These are phyloP conservation scores for Patella pellucida DNA, from an alignment of 2,888 invertebrate genomes.

Conservation along the genomic window DNA sequence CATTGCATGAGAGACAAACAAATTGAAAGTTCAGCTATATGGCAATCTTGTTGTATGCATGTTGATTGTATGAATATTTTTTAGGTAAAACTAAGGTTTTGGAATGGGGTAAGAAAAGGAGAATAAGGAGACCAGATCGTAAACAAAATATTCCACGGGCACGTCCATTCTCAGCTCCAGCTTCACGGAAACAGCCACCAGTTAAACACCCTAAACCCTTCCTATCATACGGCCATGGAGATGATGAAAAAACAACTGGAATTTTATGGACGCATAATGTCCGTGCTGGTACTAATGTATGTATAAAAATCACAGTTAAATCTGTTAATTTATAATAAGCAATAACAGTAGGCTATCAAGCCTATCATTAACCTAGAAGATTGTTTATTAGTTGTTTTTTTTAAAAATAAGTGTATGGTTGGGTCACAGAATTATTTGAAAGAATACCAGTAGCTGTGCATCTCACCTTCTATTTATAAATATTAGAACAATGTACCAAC, in stretches of 20 bases:
- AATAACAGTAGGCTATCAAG: too few species aligned
- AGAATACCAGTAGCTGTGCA: too few species aligned
- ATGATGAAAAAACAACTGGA: neutral
- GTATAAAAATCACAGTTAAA: neutral
- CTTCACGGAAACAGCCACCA: neutral
- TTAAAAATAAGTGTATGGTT: too few species aligned
- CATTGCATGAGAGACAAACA: too few species aligned
- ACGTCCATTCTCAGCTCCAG: neutral
- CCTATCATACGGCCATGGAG: neutral
- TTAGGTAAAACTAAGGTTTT: neutral
- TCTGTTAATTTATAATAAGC: too few species aligned
- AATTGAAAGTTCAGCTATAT: too few species aligned
- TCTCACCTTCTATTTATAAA: too few species aligned
- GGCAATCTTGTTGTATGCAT: too few species aligned
- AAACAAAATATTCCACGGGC: neutral
- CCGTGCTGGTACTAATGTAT: neutral
- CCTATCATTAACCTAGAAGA: too few species aligned
- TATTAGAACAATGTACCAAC: too few species aligned
- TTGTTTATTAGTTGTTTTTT: too few species aligned
- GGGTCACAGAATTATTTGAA: too few species aligned
- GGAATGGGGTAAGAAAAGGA: neutral
- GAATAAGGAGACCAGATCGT: neutral
- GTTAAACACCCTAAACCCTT: neutral
- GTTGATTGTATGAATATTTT: neutral
- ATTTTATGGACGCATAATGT: constrained; percentile 4